Base-by-base conservation (phyloP, 2,113 vertebrate genomes). In the Oncorhynchus nerka region DNA sequence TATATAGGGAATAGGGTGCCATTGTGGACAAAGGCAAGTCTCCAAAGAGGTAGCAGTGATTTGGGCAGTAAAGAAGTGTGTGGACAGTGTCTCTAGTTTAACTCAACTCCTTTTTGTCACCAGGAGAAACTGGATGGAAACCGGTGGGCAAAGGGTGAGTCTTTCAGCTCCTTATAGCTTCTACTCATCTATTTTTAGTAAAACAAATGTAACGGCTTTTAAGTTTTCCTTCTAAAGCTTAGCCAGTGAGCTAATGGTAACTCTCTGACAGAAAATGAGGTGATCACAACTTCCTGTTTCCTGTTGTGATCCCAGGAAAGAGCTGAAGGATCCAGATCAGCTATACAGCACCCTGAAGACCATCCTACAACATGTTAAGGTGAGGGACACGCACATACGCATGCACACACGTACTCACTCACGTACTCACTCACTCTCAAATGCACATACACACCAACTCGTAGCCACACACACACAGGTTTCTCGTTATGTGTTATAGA, bases 71-170 rank as follows among this genome's bases (percentile, higher is more conserved):
- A 32, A 32, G 59, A 22, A 22, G 59, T 62, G n/a, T 30, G 66
- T 11, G 9, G 13, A 20, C 13, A 19, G 26, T 30, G 34, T 51
- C 30, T 4, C 5, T 5, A 19, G 19, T 4, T 73, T 1, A 86
- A 26, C 66, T 74, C 4, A 16, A 3, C 81, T 73, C 34, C 3
- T 79, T 81, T 81, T 7, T 79, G 34, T 83, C 65, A 86, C 76
- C 90, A 99, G 98, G 96, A 92, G 98, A 99, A 90, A 99, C 97
- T 81, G 98, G 98, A 80, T 99, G 98, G 98, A 99, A 99, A 92
- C 95, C 97, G 74, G 92, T 94, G 0, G 95, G 92, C 72, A 99
- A 95, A 95, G 96, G 98, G 88, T 74, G 51, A 66, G 11, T 65
- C 74, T 68, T 68, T 5, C 32, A 13, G 22, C 68, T 48, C 48